Evolutionary conservation across 2,113 vertebrate species (phyloP).

Genomic region (Nycticebus coucang): DNA sequence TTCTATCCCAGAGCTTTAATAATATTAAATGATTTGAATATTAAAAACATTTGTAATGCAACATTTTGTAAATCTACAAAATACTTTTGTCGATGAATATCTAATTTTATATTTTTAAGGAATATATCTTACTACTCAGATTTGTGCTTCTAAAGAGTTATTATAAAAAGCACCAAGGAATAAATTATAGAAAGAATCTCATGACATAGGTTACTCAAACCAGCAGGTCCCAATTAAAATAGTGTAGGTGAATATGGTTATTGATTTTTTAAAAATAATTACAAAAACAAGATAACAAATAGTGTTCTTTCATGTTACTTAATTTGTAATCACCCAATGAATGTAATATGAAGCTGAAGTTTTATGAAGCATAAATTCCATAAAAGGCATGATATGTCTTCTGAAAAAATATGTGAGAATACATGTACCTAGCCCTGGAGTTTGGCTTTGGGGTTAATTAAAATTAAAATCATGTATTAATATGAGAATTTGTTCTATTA

Average conservation of each 20-base stretch:
- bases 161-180: conserved; percentile 38
- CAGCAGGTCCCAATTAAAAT: conserved; percentile 37
- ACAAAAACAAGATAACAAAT: conserved; percentile 38
- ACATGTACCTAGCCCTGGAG: neutral
- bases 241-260: neutral
- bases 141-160: conserved; percentile 15
- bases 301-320: neutral
- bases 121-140: conserved; percentile 38
- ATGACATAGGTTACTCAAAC: neutral
- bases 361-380: neutral
- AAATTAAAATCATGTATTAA: neutral
- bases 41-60: conserved; percentile 31
- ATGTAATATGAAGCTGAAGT: neutral
- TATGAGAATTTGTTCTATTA: neutral
- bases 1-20: conserved; percentile 27
- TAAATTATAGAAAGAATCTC: conserved; percentile 33
- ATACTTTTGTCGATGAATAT: conserved; percentile 51
- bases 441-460: neutral
- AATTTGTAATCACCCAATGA: neutral
- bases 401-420: conserved; percentile 1
- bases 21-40: conserved; percentile 44
- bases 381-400: neutral
- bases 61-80: conserved; percentile 30
- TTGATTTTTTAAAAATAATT: conserved; percentile 42
- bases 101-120: conserved; percentile 54